Percentiles rank a stretch among this genome's conserved stretches.
phyloP scores from a whole-genome alignment of 2,888 invertebrate genomes.

The Sipha maydis region DNA sequence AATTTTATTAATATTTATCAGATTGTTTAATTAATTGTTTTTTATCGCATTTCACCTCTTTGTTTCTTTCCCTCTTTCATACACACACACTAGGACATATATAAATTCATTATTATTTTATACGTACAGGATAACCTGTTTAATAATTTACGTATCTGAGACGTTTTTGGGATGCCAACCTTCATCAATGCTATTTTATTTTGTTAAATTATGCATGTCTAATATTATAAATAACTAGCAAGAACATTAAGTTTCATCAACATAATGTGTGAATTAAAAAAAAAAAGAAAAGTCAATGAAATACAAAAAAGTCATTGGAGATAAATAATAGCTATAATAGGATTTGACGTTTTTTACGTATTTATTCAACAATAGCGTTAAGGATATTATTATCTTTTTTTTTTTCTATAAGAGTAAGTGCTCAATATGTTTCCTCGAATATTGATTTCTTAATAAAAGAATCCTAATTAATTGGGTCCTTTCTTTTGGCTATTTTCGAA shows the following conservation, averaged over 20 bases:
- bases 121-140: neutral
- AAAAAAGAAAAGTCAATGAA: neutral
- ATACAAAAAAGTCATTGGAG: neutral
- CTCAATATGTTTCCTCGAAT: too few species aligned
- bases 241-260: neutral
- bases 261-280: neutral
- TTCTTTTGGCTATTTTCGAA: neutral
- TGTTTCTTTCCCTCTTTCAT: neutral
- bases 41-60: neutral
- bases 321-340: neutral
- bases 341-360: neutral
- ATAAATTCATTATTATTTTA: neutral
- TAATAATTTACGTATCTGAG: neutral
- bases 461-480: neutral
- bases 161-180: neutral
- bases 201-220: neutral
- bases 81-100: neutral
- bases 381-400: too few species aligned
- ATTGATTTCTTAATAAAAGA: neutral
- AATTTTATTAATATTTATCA: neutral
- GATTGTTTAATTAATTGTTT: neutral
- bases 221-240: neutral
- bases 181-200: neutral
- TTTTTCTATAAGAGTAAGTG: too few species aligned
- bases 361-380: neutral